phyloP scores from a whole-genome alignment of 2,113 vertebrate species.

The Bos javanicus region DNA sequence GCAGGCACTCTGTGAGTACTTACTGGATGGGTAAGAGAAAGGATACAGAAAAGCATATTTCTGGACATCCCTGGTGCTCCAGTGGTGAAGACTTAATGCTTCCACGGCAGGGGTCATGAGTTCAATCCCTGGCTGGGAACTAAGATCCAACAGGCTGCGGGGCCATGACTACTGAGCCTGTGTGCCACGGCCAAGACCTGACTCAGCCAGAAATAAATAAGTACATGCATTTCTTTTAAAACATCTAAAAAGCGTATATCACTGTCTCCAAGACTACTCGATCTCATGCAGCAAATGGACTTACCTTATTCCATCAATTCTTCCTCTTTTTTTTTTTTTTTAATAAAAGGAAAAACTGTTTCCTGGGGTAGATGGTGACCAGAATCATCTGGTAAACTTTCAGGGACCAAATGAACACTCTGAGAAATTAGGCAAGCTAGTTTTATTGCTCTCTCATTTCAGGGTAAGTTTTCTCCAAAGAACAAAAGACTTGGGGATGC shows the following conservation, averaged over 20 bases:
- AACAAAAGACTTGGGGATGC: not conserved
- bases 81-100: not conserved
- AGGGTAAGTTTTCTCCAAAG: not conserved
- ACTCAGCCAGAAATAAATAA: not conserved
- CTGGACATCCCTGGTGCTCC: not conserved
- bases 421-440: not conserved
- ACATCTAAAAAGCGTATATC: not conserved
- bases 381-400: not conserved
- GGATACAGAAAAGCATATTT: fast-evolving
- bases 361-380: not conserved
- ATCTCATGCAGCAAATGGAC: fast-evolving
- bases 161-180: not conserved
- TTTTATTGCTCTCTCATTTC: not conserved
- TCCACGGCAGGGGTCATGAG: not conserved
- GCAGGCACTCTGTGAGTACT: fast-evolving
- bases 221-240: not conserved
- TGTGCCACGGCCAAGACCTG: not conserved
- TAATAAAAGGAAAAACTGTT: not conserved
- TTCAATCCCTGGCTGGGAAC: not conserved
- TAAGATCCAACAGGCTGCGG: not conserved
- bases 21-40: not conserved
- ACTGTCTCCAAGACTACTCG: not conserved
- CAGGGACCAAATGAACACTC: not conserved
- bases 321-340: not conserved
- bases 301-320: not conserved